Base-by-base conservation (phyloP, 2,888 invertebrate species). In the Ennomos erosarius region DNA sequence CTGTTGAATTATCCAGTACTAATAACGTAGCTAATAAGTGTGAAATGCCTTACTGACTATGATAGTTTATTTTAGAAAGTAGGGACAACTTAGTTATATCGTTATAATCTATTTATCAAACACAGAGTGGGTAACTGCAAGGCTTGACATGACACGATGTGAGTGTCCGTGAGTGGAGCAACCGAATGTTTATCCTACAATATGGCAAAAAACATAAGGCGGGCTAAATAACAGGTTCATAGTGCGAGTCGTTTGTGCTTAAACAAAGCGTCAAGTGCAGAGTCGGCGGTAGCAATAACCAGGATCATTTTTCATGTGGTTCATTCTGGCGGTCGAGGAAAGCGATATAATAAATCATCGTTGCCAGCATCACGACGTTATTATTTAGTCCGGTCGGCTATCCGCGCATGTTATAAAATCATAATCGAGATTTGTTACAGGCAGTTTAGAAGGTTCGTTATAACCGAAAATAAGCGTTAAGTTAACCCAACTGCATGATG, bases 211-310 rank as follows among this genome's bases (percentile, higher is more conserved):
- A 87, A 87, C 86, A 82, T 75, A 84, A 84, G 82, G 78, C 81
- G 70, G 75, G 76, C 79, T 74, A 85, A 85, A 85, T 82, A 86
- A 87, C 82, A 80, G 84, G 75, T 88, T 85, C 84, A 84, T 89
- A 90, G 90, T 87, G 84, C 82, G 84, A 90, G 87, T 90, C 90
- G 89, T 90, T 90, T 91, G 87, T 87, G 88, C 87, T 88, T 90
- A 90, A 90, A 91, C 90, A 91, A 89, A 90, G 88, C 90, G 90
- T 90, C 91, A 91, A 88, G 87, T 83, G 87, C 91, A 91, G 90
- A 85, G 87, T 84, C 84, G 86, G 80, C 85, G 85, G 78, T 84
- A 85, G 90, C 89, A 91, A 91, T 91, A 91, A 88, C 88, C 81
- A 79, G 78, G 86, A 90, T 89, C 90, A 90, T 92, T 92, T 92